These are phyloP conservation scores for Chymomyza fuscimana DNA, from an alignment of 2,888 invertebrate genomes.

Conservation along the genomic window DNA sequence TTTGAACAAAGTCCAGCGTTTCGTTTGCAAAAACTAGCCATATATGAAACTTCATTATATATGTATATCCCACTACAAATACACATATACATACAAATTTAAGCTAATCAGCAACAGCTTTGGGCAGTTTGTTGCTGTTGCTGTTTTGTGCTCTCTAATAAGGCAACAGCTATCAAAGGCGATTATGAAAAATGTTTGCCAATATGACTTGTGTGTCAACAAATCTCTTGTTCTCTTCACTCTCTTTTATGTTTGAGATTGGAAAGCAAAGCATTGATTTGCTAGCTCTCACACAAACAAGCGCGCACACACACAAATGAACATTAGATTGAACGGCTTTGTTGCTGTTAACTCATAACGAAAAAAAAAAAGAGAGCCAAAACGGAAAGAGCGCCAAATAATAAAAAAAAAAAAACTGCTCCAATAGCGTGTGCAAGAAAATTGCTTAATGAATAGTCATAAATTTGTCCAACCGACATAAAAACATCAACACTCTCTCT, in stretches of 20 bases:
- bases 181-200: constrained; percentile 35
- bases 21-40: too few species aligned
- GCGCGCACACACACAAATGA: constrained; percentile 12
- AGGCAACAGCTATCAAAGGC: constrained; percentile 11
- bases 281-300: constrained; percentile 12
- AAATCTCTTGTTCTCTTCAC: background rate
- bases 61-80: too few species aligned
- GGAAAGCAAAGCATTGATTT: constrained; percentile 9
- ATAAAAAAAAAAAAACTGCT: background rate
- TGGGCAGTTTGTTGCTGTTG: background rate
- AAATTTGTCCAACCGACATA: constrained; percentile 44
- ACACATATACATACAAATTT: too few species aligned
- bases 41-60: too few species aligned
- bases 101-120: too few species aligned
- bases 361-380: constrained; percentile 2
- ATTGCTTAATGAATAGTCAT: constrained; percentile 57
- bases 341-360: background rate
- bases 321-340: constrained; percentile 1
- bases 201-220: constrained; percentile 4
- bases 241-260: background rate
- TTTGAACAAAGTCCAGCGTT: too few species aligned
- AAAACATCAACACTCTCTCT: constrained; percentile 22
- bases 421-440: constrained; percentile 15
- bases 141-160: background rate
- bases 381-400: background rate